phyloP scores from a whole-genome alignment of 2,888 invertebrate species.

The Pristionchus entomophagus region DNA sequence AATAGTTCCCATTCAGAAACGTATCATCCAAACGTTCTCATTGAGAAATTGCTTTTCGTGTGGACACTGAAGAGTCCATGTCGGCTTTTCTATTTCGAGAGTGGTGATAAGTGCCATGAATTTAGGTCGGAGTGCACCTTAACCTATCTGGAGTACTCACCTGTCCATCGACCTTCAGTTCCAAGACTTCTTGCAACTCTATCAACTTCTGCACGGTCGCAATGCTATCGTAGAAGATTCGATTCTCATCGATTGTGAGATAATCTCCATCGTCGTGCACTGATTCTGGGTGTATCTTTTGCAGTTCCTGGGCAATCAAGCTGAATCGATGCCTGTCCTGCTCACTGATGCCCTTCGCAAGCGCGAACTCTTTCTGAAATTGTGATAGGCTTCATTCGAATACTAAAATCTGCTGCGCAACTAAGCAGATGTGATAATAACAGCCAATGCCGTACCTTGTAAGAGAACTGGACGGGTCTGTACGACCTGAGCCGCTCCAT shows the following conservation, averaged over 20 bases:
- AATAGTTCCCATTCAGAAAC: too few species aligned
- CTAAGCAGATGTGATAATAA: not conserved
- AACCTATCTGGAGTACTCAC: conserved; percentile 81
- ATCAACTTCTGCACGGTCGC: conserved; percentile 97
- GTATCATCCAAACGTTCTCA: too few species aligned
- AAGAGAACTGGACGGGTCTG: conserved; percentile 88
- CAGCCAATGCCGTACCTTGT: conserved; percentile 49
- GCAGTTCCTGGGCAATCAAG: conserved; percentile 85
- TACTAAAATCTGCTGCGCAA: conserved; percentile 80
- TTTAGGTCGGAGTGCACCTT: too few species aligned
- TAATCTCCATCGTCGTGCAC: conserved; percentile 92
- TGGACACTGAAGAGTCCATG: too few species aligned
- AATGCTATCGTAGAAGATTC: conserved; percentile 98
- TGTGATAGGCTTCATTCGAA: too few species aligned
- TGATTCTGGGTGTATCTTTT: conserved; percentile 92
- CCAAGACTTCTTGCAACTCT: conserved; percentile 94
- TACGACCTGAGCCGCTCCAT: conserved; percentile 91
- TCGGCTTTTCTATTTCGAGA: too few species aligned
- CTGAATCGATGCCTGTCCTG: conserved; percentile 82
- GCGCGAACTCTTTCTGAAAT: conserved; percentile 84
- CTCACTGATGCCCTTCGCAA: conserved; percentile 86
- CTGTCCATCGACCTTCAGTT: conserved; percentile 92
- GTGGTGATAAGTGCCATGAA: too few species aligned
- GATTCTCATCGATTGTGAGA: conserved; percentile 97
- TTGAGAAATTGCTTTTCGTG: too few species aligned